Percentiles rank a stretch among this genome's conserved stretches.
These are phyloP conservation scores for Laothoe populi DNA, from an alignment of 2,888 invertebrate species.

Conservation along the genomic window DNA sequence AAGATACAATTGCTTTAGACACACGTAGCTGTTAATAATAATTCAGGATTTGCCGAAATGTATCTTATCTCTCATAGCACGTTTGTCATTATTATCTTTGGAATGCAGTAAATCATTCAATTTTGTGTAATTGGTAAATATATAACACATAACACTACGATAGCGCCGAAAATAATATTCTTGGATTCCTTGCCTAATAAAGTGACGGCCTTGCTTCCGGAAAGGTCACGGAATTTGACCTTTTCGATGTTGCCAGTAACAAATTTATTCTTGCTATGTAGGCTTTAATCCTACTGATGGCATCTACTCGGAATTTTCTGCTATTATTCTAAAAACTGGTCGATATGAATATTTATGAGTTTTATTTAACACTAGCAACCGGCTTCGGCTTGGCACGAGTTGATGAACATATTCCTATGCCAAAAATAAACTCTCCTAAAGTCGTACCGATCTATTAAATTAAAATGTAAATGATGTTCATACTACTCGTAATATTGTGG, in stretches of 20 bases:
- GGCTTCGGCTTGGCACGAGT: too few species aligned
- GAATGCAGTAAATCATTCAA: too few species aligned
- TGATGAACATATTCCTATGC: too few species aligned
- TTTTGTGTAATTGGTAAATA: background rate
- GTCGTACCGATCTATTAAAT: too few species aligned
- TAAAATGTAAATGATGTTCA: too few species aligned
- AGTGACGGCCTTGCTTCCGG: slow-evolving; percentile 67
- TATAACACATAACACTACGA: slow-evolving; percentile 26
- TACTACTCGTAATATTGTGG: too few species aligned
- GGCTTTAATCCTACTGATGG: slow-evolving; percentile 51
- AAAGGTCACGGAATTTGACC: slow-evolving; percentile 70
- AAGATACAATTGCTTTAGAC: too few species aligned
- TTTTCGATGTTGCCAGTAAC: slow-evolving; percentile 46
- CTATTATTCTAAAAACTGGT: slow-evolving; percentile 44
- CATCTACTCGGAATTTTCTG: slow-evolving; percentile 50
- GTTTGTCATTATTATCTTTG: too few species aligned
- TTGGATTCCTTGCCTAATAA: slow-evolving; percentile 46
- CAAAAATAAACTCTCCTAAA: too few species aligned
- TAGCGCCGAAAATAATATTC: slow-evolving; percentile 19
- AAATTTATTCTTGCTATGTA: slow-evolving; percentile 52
- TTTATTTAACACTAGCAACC: background rate
- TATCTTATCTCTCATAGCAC: too few species aligned
- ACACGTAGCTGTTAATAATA: too few species aligned
- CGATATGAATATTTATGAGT: slow-evolving; percentile 37
- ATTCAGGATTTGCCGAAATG: too few species aligned